Evolutionary conservation across 1,140 invertebrate species (phyloP), one percentile per base, ranked within the genome.

Genomic region (Neelides sp.): DNA sequence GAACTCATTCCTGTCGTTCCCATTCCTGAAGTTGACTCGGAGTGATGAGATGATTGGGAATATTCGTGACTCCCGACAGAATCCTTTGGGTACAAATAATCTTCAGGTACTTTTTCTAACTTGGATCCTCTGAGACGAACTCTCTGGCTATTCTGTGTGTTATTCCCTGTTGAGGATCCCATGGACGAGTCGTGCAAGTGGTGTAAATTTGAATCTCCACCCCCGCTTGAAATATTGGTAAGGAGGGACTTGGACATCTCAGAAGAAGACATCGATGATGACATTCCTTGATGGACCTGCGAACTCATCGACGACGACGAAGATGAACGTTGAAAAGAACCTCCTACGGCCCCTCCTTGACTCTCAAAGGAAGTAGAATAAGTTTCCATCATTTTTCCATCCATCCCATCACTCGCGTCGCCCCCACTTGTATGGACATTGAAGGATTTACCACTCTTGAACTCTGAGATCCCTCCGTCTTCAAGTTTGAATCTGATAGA

Each of bases 41-140:
- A n/a, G n/a, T n/a, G n/a, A n/a, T n/a, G n/a, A n/a, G n/a, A n/a
- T n/a, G n/a, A n/a, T n/a, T n/a, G n/a, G n/a, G n/a, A n/a, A n/a
- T n/a, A n/a, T n/a, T n/a, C n/a, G n/a, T n/a, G n/a, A n/a, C n/a
- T n/a, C n/a, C n/a, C n/a, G n/a, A n/a, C n/a, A n/a, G n/a, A n/a
- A 22, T 41, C 54, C 23, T 48, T 27, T 15, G 55, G 50, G 27
- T 50, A 57, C 24, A 57, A 48, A 26, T 52, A 57, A 7, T 54
- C 56, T n/a, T 58, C 56, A 12, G 48, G 46, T 0, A 58, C 45
- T 27, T n/a, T 58, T 39, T 58, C 56, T 7, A 58, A 27, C 51
- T 58, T 58, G 15, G 36, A 35, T 8, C 56, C 56, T 12, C 56
- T 35, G 0, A 58, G 45, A 10, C 56, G 30, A 13, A 39, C 43